A percentile compares a stretch with the other conserved stretches of the same genome.
phyloP scores from a whole-genome alignment of 2,888 invertebrate genomes.

The Chloromyia formosa region DNA sequence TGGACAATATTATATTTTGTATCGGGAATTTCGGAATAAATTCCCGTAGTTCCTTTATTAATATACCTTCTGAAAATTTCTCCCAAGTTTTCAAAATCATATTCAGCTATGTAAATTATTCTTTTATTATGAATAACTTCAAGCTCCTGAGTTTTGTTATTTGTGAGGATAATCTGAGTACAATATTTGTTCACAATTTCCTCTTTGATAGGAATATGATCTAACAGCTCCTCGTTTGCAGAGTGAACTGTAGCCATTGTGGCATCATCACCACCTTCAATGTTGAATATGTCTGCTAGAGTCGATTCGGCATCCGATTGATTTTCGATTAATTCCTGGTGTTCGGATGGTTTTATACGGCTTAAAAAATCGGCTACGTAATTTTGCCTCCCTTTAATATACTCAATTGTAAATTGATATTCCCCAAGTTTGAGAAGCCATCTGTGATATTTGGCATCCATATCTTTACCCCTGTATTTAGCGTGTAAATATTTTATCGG shows the following conservation, averaged over 20 bases:
- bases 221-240: slow-evolving; percentile 37
- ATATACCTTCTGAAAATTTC: slow-evolving; percentile 32
- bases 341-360: too few relatives aligned
- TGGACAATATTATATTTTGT: slow-evolving; percentile 45
- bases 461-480: slow-evolving; percentile 37
- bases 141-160: slow-evolving; percentile 12
- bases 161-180: slow-evolving; percentile 38
- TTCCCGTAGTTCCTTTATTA: slow-evolving; percentile 40
- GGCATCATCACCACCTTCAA: too few relatives aligned
- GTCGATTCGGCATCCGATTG: too few relatives aligned
- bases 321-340: too few relatives aligned
- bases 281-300: too few relatives aligned
- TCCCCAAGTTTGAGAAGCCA: slow-evolving; percentile 50
- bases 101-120: slow-evolving; percentile 9
- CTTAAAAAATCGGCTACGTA: slow-evolving; percentile 53
- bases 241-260: slow-evolving; percentile 38
- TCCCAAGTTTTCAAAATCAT: slow-evolving; percentile 29
- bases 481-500: slow-evolving; percentile 53
- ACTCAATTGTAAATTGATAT: background rate
- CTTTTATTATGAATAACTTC: slow-evolving; percentile 1
- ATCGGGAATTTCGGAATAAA: slow-evolving; percentile 45
- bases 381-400: background rate
- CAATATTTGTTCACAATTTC: slow-evolving; percentile 26
- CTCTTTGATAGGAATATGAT: slow-evolving; percentile 45
- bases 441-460: slow-evolving; percentile 40